A percentile compares a stretch with the other conserved stretches of the same genome.
phyloP scores from a whole-genome alignment of 2,797 vertebrate genomes.

The Muscicapa striata region DNA sequence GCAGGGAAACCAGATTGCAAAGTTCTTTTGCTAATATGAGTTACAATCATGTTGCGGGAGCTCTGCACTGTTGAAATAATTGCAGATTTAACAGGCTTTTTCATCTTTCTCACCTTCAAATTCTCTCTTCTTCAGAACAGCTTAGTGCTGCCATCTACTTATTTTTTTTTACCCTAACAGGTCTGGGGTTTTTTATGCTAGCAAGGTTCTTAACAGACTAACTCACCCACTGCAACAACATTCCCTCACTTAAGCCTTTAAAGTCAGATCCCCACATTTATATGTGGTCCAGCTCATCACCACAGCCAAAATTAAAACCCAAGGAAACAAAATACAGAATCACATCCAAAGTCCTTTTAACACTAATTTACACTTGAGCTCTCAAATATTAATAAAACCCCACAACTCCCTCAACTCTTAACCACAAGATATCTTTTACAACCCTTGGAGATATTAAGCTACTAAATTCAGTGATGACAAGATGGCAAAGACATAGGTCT shows the following conservation, averaged over 20 bases:
- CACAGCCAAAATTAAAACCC: background rate
- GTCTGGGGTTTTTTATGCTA: background rate
- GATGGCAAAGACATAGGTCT: background rate
- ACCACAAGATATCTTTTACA: background rate
- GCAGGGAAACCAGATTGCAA: conserved; percentile 59
- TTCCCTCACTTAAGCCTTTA: background rate
- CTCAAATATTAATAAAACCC: background rate
- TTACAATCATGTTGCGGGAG: conserved; percentile 35
- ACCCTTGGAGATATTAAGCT: background rate
- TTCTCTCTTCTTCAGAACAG: conserved; percentile 21
- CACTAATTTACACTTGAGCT: background rate
- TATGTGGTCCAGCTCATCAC: background rate
- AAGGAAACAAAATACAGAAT: background rate
- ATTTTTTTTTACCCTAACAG: conserved; percentile 2
- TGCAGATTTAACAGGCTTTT: conserved; percentile 62
- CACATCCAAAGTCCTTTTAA: background rate
- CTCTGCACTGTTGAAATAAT: conserved; percentile 48
- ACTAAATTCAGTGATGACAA: background rate
- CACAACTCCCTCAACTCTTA: background rate
- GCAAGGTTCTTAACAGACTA: background rate
- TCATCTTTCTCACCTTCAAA: conserved; percentile 51
- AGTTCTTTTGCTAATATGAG: conserved; percentile 54
- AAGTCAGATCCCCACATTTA: background rate
- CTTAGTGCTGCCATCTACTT: conserved; percentile 63
- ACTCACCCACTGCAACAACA: background rate